Evolutionary conservation across 2,888 invertebrate species (phyloP).

Genomic region (Tinea semifulvella): DNA sequence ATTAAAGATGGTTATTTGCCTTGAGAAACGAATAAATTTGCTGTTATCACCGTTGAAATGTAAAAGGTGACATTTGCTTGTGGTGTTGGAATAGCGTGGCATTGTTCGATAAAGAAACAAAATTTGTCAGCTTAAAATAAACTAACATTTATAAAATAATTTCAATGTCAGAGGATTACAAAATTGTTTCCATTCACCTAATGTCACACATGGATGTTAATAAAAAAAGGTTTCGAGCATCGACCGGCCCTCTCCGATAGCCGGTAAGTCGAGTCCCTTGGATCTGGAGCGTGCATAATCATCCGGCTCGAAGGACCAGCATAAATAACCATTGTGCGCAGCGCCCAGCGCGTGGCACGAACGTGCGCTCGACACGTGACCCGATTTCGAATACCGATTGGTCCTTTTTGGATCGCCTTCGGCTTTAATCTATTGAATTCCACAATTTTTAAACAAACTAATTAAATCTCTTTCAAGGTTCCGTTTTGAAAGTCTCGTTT

Average conservation of each 20-base stretch:
- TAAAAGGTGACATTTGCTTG: too few relatives aligned
- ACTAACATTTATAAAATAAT: too few relatives aligned
- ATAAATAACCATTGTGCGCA: slow-evolving; percentile 35
- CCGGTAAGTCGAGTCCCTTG: slow-evolving; percentile 39
- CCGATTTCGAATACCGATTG: slow-evolving; percentile 32
- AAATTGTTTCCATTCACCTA: neutral
- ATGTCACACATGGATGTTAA: slow-evolving; percentile 5
- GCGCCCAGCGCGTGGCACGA: slow-evolving; percentile 46
- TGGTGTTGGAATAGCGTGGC: too few relatives aligned
- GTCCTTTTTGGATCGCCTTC: neutral
- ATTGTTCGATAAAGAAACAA: too few relatives aligned
- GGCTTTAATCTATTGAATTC: neutral
- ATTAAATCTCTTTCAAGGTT: neutral
- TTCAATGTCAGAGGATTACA: too few relatives aligned
- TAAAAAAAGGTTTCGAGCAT: slow-evolving; percentile 4
- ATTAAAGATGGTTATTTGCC: too few relatives aligned
- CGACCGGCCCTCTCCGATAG: slow-evolving; percentile 27
- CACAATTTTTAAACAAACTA: neutral
- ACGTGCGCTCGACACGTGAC: slow-evolving; percentile 60
- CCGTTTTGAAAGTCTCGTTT: neutral
- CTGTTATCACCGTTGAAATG: too few relatives aligned
- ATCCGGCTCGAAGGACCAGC: slow-evolving; percentile 49
- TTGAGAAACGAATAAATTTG: too few relatives aligned
- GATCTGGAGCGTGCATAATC: slow-evolving; percentile 59
- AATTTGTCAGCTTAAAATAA: too few relatives aligned